Evolutionary conservation across 2,888 invertebrate species (phyloP), one percentile per base, ranked within the genome.

Genomic region (Fragum sueziense): DNA sequence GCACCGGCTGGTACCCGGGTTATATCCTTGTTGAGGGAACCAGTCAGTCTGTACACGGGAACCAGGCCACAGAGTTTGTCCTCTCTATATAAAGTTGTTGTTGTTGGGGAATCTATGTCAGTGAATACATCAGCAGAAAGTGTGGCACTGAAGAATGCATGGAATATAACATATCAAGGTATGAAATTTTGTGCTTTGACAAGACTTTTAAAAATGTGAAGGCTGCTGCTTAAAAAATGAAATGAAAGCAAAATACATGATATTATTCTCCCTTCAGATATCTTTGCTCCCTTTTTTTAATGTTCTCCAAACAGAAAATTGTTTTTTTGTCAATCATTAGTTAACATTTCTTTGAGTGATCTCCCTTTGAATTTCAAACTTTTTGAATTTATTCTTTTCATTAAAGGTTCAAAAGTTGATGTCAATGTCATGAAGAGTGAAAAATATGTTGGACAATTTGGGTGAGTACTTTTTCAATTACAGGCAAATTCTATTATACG

Each of bases 361-460:
- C n/a, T n/a, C n/a, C n/a, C n/a, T n/a, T n/a, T n/a, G n/a, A n/a
- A n/a, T n/a, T n/a, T n/a, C n/a, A n/a, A n/a, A n/a, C n/a, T n/a
- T n/a, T n/a, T n/a, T n/a, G n/a, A n/a, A n/a, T n/a, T n/a, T n/a
- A n/a, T n/a, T n/a, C n/a, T n/a, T n/a, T n/a, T n/a, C n/a, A n/a
- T n/a, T n/a, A n/a, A n/a, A 81, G 81, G 22, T 70, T 22, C 27
- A 4, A 47, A 65, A 17, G 70, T 65, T 17, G 31, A 17, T 6
- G 41, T 83, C 1, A 47, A 62, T 4, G 70, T 82, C 6, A 29
- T 79, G 20, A 82, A 78, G 34, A 70, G 61, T 31, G 85, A 85
- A 47, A n/a, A 71, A 11, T 82, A 82, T 62, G 14, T 82, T 41
- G 85, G 85, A 52, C 34, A 65, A 14, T 80, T 72, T 65, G 85